Evolutionary conservation across 2,797 vertebrate species (phyloP), one percentile per base, ranked within the genome.

Genomic region (Siniperca obscura): DNA sequence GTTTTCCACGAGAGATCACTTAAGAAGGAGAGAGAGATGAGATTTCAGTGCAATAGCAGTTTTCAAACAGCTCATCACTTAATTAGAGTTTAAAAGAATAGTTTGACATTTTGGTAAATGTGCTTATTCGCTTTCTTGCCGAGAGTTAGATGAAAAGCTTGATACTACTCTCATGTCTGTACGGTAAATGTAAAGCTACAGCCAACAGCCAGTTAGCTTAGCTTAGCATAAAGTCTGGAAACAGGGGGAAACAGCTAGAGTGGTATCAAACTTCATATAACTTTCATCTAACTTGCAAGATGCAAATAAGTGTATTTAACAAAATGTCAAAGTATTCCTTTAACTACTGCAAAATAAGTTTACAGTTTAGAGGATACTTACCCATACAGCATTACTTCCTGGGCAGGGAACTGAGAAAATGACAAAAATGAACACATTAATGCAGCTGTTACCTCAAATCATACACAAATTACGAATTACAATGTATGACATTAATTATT

Each of bases 1-100:
- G 90, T 91, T 95, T 97, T 89, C 96, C 95, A 87, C 95, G 95
- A 83, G 96, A 97, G 90, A 98, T 96, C 78, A 97, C 97, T 99
- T 46, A 10, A 92, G 27, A 93, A 88, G 85, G 52, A 86, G 2
- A 92, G 30, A 86, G 34, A 86, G 38, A 87, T 1, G 12, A 34
- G 7, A 70, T 59, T 70, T 88, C 21, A 85, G 34, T 34, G 6
- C n/a, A 68, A 4, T 3, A 14, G 12, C 44, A 21, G 12, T 46
- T 78, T 74, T 73, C 8, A 55, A 53, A n/a, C 16, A 44, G 27
- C 7, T 46, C 42, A 66, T 52, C 22, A 60, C 10, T 42, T 44
- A 9, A 81, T 60, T 27, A 2, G 3, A 22, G 4, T 76, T 36
- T 17, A 21, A 53, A 65, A n/a, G 1, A 60, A 12, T 13, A 55